Conservation (phyloP, 2,797 vertebrate species). For the Helarctos malayanus region DNA sequence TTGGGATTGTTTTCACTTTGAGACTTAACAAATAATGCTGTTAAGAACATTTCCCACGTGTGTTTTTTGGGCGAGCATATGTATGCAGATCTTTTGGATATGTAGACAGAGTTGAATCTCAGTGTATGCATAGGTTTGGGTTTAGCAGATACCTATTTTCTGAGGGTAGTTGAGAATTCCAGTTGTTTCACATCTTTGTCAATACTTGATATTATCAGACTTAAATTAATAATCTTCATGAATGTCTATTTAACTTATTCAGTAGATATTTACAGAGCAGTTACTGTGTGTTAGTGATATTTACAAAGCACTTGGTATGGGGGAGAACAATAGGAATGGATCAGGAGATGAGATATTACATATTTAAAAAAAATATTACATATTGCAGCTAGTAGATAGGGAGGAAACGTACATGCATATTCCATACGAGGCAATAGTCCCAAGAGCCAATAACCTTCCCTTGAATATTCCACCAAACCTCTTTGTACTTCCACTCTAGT, state of each 20-base stretch:
- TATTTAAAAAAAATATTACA: not conserved
- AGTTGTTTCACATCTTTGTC: not conserved
- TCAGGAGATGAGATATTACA: not conserved
- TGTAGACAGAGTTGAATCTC: not conserved
- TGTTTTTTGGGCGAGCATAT: not conserved
- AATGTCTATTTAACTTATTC: not conserved
- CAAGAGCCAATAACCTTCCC: not conserved
- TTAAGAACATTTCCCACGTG: not conserved
- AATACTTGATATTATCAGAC: not conserved
- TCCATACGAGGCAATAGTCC: not conserved
- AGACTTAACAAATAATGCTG: not conserved
- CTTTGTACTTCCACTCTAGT: not conserved
- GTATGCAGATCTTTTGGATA: not conserved
- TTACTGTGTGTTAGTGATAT: not conserved
- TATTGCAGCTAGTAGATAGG: not conserved
- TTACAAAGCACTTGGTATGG: not conserved
- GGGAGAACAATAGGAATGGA: not conserved
- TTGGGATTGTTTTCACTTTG: constrained; percentile 18
- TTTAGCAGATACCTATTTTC: not conserved
- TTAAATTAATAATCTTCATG: not conserved
- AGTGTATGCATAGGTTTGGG: not conserved
- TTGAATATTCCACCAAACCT: not conserved
- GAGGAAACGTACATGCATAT: not conserved
- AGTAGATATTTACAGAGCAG: not conserved
- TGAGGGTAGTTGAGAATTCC: not conserved